Conservation (phyloP, 2,888 invertebrate genomes). For the Incurvaria masculella region DNA sequence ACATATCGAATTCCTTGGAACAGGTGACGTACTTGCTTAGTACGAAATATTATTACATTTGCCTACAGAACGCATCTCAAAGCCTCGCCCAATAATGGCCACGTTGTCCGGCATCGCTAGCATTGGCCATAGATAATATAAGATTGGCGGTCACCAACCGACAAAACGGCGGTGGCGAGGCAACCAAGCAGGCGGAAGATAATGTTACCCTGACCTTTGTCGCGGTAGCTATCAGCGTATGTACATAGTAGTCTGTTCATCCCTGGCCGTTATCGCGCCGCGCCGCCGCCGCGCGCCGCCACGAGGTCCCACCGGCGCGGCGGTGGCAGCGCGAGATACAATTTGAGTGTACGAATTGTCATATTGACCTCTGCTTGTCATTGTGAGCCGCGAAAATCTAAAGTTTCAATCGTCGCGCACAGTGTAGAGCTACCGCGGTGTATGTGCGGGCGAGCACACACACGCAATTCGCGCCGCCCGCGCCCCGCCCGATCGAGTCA, state of each 20-base stretch:
- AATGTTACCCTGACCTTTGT: neutral
- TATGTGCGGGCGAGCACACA: neutral
- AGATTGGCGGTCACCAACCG: no score
- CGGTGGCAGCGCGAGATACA: neutral
- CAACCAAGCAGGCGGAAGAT: neutral
- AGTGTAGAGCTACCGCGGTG: neutral
- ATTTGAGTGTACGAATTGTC: neutral
- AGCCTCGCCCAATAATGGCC: no score
- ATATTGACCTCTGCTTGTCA: neutral
- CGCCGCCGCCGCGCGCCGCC: neutral
- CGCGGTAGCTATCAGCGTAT: neutral
- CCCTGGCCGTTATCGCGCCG: neutral
- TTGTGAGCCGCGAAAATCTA: neutral
- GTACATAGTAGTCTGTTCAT: no score
- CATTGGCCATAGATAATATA: no score
- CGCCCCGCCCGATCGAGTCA: neutral
- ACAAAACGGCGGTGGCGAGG: no score
- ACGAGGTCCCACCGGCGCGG: neutral
- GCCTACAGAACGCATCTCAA: no score
- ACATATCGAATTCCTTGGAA: no score
- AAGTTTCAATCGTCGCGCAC: neutral
- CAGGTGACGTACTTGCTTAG: no score
- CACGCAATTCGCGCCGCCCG: neutral
- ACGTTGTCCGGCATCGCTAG: no score
- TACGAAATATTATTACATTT: no score